Conservation (phyloP, 37 sponge, comb jelly and placozoan genomes). For the Diacarnus erythraeanus region DNA sequence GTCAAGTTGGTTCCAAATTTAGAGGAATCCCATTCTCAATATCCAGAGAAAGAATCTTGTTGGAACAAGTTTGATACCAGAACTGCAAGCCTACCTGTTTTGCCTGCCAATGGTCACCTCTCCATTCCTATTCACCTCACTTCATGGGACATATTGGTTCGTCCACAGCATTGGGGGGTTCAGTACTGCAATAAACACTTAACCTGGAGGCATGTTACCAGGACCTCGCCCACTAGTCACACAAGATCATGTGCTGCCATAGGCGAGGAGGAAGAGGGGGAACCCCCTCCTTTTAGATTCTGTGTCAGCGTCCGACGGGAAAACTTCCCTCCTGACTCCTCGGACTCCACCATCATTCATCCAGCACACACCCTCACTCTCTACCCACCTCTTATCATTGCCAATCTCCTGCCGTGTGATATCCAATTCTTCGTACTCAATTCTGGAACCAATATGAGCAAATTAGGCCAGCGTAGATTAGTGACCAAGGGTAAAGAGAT, state of each 20-base stretch:
- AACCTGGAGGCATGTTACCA: conserved; percentile 46
- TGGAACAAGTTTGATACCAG: neutral
- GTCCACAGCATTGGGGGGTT: conserved; percentile 78
- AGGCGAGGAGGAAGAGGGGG: conserved; percentile 19
- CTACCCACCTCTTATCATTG: conserved; percentile 66
- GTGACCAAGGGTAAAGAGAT: conserved; percentile 28
- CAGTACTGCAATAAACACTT: conserved; percentile 59
- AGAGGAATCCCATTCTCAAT: neutral
- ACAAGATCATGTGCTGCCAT: conserved; percentile 39
- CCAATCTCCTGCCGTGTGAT: conserved; percentile 80
- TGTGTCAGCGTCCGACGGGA: conserved; percentile 67
- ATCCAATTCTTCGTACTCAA: conserved; percentile 39
- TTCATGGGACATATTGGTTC: conserved; percentile 47
- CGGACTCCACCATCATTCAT: neutral
- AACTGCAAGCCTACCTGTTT: conserved; percentile 25
- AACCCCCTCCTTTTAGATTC: conserved; percentile 30
- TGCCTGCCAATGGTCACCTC: conserved; percentile 37
- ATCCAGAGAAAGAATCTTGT: neutral
- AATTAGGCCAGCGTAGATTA: neutral
- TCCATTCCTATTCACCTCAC: conserved; percentile 82
- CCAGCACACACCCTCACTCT: conserved; percentile 83
- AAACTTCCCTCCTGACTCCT: conserved; percentile 41
- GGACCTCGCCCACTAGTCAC: conserved; percentile 30
- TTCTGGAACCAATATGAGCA: neutral
- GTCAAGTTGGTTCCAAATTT: conserved; percentile 43